Evolutionary conservation across 2,113 vertebrate species (phyloP), one percentile per base, ranked within the genome.

Genomic region (Bujurquina vittata): DNA sequence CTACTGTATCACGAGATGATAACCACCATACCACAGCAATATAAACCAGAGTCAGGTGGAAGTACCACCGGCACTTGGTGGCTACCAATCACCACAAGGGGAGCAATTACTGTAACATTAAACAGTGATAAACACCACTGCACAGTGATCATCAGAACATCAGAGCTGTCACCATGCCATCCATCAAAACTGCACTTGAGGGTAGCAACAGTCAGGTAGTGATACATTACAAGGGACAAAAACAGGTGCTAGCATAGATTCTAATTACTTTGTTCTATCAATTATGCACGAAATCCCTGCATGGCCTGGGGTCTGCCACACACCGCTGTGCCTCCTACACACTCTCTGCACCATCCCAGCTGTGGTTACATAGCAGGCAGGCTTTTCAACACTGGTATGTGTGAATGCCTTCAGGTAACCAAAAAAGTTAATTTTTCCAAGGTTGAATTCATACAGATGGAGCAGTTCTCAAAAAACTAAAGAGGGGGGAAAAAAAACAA

Each of bases 251-350:
- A 63, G 80, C 73, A 76, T 93, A 89, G 90, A 91, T 91, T 91
- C 88, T 94, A 95, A 96, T 95, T 93, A 96, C 92, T 92, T 93
- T 92, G 83, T 91, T 95, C 94, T 90, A 95, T 95, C 94, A 95
- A 95, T 96, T 95, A 95, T 93, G 92, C 88, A 88, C 82, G 91
- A 87, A 72, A 94, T 86, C 84, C 88, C 77, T 87, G 77, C 91
- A 93, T 90, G 87, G 91, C 94, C 93, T 33, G 74, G 86, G 91
- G 95, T 94, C 80, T 86, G 80, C 62, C 83, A 86, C 91, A 78
- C 89, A 85, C 88, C 80, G 78, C 82, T 90, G 89, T 78, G 76
- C 89, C 87, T 87, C 87, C 80, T 84, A 73, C 90, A 84, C 88
- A 77, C 81, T 81, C 52, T 37, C 79, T 77, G 77, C 85, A 79